phyloP scores from a whole-genome alignment of 2,797 vertebrate species.

The Protonibea diacanthus region DNA sequence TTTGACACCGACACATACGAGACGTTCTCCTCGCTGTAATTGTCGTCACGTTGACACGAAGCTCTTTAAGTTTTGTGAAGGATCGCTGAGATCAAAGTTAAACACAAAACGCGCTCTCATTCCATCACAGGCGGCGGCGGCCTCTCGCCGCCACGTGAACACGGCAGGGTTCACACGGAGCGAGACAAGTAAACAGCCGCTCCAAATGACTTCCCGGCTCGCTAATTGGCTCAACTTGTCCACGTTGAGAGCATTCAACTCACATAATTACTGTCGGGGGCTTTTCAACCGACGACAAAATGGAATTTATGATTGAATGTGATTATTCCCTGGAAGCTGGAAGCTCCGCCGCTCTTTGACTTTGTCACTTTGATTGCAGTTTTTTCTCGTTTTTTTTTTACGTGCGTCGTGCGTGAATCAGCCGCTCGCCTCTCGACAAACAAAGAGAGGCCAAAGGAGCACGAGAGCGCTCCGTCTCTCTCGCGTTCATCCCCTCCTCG shows the following conservation, averaged over 20 bases:
- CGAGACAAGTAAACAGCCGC: conserved; percentile 9
- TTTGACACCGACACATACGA: neutral
- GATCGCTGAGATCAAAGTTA: conserved; percentile 19
- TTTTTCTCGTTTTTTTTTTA: conserved; percentile 43
- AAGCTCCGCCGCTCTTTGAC: conserved; percentile 57
- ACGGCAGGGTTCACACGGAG: conserved; percentile 14
- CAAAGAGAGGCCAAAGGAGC: conserved; percentile 71
- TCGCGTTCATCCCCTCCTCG: neutral
- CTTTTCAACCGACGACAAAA: conserved; percentile 35
- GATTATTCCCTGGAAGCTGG: conserved; percentile 36
- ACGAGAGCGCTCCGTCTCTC: conserved; percentile 7
- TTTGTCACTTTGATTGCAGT: conserved; percentile 72
- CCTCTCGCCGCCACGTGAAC: neutral
- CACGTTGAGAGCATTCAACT: conserved; percentile 41
- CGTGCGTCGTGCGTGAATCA: conserved; percentile 65
- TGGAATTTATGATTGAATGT: conserved; percentile 48
- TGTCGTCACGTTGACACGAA: neutral
- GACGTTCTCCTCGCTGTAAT: neutral
- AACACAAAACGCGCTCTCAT: neutral
- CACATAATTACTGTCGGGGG: conserved; percentile 63
- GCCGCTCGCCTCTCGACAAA: conserved; percentile 61
- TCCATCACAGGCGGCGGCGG: conserved; percentile 3
- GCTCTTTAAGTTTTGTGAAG: conserved; percentile 1
- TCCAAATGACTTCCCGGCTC: conserved; percentile 37
- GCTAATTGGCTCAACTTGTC: conserved; percentile 74